phyloP scores from a whole-genome alignment of 1,140 invertebrate genomes.

The Micrasema longulum region DNA sequence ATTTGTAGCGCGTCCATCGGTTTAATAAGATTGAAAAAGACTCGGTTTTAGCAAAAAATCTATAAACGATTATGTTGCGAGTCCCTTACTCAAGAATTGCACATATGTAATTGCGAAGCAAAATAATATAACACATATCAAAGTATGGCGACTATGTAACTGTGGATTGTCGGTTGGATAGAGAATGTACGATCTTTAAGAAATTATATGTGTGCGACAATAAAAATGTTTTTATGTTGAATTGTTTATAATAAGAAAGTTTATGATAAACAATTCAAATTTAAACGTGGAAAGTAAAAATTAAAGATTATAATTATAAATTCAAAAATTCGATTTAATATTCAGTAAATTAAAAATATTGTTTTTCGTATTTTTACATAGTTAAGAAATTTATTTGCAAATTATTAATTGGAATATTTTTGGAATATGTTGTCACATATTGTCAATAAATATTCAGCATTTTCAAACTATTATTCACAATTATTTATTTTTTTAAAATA shows the following conservation, averaged over 20 bases:
- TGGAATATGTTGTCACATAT: constrained; percentile 27
- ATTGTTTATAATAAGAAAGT: background rate
- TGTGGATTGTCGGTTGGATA: background rate
- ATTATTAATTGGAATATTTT: constrained; percentile 20
- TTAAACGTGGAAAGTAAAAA: too few relatives aligned
- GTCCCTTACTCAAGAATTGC: constrained; percentile 7
- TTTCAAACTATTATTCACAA: too few relatives aligned
- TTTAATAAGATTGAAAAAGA: too few relatives aligned
- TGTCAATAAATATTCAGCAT: constrained; percentile 11
- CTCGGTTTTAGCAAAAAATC: too few relatives aligned
- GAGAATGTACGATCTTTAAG: background rate
- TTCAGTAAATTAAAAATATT: too few relatives aligned
- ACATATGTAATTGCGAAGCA: constrained; percentile 23
- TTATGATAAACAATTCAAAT: too few relatives aligned
- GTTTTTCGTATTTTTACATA: too few relatives aligned
- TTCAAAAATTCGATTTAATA: background rate
- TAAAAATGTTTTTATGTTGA: constrained; percentile 13
- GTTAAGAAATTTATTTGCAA: background rate
- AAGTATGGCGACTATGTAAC: constrained; percentile 3
- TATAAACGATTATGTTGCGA: too few relatives aligned
- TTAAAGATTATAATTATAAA: background rate
- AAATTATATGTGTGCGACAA: constrained; percentile 24
- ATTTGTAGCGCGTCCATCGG: background rate
- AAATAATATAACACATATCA: constrained; percentile 26
- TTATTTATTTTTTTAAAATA: too few relatives aligned